These are phyloP conservation scores for Amazona guildingii DNA, from an alignment of 2,113 vertebrate genomes.

Conservation along the genomic window DNA sequence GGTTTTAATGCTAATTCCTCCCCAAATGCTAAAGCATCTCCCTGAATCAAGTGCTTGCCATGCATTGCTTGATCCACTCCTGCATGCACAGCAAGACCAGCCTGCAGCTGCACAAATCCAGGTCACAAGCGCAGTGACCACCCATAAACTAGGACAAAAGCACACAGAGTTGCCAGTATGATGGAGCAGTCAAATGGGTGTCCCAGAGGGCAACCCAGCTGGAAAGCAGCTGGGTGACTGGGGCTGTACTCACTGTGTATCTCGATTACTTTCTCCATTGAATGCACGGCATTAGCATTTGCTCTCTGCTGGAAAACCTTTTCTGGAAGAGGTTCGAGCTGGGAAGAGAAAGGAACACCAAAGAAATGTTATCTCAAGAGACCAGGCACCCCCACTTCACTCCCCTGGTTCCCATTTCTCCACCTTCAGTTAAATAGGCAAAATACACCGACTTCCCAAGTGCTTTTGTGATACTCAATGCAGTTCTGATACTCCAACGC, in stretches of 20 bases:
- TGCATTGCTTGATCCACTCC: fast-evolving
- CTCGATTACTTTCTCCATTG: constrained; percentile 94
- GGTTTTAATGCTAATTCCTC: neutral
- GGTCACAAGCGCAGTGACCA: neutral
- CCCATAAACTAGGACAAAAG: neutral
- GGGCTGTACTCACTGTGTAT: constrained; percentile 85
- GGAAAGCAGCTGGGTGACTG: fast-evolving
- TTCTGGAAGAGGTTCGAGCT: constrained; percentile 87
- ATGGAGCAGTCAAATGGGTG: neutral
- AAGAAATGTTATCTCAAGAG: neutral
- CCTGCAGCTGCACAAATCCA: neutral
- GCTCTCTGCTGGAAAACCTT: constrained; percentile 89
- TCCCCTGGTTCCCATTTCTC: neutral
- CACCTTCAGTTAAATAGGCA: neutral
- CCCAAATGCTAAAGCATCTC: neutral
- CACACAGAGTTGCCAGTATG: neutral
- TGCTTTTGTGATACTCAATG: neutral
- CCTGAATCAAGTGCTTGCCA: fast-evolving
- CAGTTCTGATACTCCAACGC: neutral
- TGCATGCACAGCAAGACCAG: neutral
- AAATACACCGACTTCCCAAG: neutral
- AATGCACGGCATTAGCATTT: constrained; percentile 88
- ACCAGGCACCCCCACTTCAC: neutral
- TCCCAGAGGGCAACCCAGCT: neutral
- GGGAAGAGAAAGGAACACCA: neutral